Conservation (phyloP, 2,797 vertebrate species). For the Schizothorax lantsangensis region DNA sequence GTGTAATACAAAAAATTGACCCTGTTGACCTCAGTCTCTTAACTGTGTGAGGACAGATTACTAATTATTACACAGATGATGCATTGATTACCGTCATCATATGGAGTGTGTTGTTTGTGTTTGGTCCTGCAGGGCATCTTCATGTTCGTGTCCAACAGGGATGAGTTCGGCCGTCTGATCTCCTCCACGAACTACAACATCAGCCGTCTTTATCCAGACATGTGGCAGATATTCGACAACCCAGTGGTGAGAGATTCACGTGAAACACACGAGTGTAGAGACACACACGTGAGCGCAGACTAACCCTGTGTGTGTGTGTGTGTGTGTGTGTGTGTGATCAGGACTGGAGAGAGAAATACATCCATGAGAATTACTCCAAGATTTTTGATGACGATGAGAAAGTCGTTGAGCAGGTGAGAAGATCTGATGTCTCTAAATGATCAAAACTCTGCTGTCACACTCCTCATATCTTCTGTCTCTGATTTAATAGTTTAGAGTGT, state of each 20-base stretch:
- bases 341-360: conserved; percentile 91
- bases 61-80: too few relatives aligned
- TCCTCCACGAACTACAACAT: conserved; percentile 83
- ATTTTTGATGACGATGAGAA: conserved; percentile 80
- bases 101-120: background rate
- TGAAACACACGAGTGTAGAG: background rate
- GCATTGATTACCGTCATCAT: too few relatives aligned
- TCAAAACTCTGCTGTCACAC: too few relatives aligned
- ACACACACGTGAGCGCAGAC: background rate
- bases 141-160: conserved; percentile 86
- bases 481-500: too few relatives aligned
- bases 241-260: conserved; percentile 76
- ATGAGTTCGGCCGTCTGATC: conserved; percentile 87
- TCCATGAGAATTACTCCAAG: conserved; percentile 84
- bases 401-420: conserved; percentile 80
- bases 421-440: background rate
- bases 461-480: too few relatives aligned
- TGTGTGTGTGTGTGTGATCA: conserved; percentile 60
- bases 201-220: conserved; percentile 83
- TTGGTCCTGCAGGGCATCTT: conserved; percentile 81
- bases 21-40: too few relatives aligned
- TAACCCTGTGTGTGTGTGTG: background rate
- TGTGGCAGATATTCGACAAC: conserved; percentile 94
- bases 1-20: background rate
- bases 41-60: too few relatives aligned